A percentile compares a stretch with the other conserved stretches of the same genome.
Conservation (phyloP, 2,888 invertebrate genomes). For the Leptinotarsa juncta region DNA sequence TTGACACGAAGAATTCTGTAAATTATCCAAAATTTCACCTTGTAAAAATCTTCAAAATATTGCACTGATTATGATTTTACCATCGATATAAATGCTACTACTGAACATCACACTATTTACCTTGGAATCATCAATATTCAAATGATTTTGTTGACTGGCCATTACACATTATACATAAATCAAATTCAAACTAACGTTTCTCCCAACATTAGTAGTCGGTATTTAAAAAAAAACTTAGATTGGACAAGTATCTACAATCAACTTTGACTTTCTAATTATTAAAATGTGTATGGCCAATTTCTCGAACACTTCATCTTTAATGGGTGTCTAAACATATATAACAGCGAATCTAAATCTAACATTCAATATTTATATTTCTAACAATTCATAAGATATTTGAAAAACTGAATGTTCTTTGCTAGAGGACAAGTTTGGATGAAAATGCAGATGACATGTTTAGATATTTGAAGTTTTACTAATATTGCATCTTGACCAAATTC, state of each 20-base stretch:
- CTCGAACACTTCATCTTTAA: conserved; percentile 30
- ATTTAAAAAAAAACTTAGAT: too few relatives aligned
- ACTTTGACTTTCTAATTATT: background rate
- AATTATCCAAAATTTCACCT: conserved; percentile 2
- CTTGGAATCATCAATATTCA: background rate
- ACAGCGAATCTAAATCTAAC: conserved; percentile 30
- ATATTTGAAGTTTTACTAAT: background rate
- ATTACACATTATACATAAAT: background rate
- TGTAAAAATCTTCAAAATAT: background rate
- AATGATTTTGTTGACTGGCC: background rate
- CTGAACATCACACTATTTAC: conserved; percentile 1
- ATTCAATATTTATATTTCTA: conserved; percentile 24
- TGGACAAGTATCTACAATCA: background rate
- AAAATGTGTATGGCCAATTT: conserved; percentile 9
- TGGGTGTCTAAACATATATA: conserved; percentile 32
- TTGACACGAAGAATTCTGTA: conserved; percentile 12
- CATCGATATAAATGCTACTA: conserved; percentile 13
- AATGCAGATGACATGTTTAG: background rate
- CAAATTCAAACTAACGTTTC: background rate
- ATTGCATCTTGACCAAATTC: too few relatives aligned
- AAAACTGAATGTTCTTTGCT: background rate
- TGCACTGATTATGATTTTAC: background rate
- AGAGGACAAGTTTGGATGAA: background rate
- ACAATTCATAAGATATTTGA: conserved; percentile 20
- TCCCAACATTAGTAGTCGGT: too few relatives aligned